Evolutionary conservation across 2,113 vertebrate species (phyloP), one percentile per base, ranked within the genome.

Genomic region (Aix galericulata): DNA sequence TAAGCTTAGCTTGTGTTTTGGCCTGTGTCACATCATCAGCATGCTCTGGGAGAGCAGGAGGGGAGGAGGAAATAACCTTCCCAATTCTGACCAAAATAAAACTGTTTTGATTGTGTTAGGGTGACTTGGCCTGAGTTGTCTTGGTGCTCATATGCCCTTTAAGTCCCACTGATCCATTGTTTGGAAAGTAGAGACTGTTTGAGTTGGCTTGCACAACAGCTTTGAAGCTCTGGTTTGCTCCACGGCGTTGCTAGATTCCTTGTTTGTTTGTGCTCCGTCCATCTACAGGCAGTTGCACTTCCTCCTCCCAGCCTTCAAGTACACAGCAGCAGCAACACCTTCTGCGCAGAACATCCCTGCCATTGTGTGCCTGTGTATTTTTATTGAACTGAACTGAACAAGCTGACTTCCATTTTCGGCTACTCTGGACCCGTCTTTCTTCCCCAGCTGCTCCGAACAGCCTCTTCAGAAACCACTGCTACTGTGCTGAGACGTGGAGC

Each of bases 81-180:
- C 93, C 74, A 20, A 27, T 71, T 95, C 59, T 81, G 56, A 83
- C 60, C 38, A 88, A 92, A 95, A 77, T 71, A 91, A 94, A 88
- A 66, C 73, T 55, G 59, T 88, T 93, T 95, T 83, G 44, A 42
- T 77, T 53, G 53, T 26, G 12, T 87, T 75, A 68, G 82, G 29
- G 59, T 86, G 76, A 46, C 31, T 86, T 83, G 56, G 60, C 64
- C 52, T 90, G 59, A 71, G 69, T 83, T 90, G 50, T 82, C 31
- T 77, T 74, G 64, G 29, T 94, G 64, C 68, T 78, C 32, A 68
- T 95, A 38, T 55, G 29, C 68, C 68, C 80, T 94, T 93, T 78
- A 90, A 94, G 68, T 86, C 46, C 32, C 46, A 75, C 73, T 88
- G 94, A 88, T 88, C 90, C 86, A 67, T 75, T 96, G 55, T 93